These are phyloP conservation scores for Maccullochella peelii DNA, from an alignment of 2,113 vertebrate genomes.

Conservation along the genomic window DNA sequence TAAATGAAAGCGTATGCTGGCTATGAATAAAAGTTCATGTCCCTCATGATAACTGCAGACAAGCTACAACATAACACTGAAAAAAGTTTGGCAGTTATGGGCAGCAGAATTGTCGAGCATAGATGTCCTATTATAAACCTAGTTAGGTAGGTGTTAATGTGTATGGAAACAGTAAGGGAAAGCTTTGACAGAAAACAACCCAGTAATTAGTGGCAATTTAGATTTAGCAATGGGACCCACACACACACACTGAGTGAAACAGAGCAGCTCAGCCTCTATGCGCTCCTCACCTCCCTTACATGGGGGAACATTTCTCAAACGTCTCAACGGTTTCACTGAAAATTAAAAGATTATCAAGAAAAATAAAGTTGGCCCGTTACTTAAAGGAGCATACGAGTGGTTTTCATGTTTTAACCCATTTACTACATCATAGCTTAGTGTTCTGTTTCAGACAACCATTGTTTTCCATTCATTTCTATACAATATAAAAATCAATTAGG, in stretches of 20 bases:
- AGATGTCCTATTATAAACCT: conserved; percentile 81
- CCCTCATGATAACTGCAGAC: conserved; percentile 84
- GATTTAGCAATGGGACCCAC: conserved; percentile 79
- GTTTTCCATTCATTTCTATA: neutral
- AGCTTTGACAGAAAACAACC: conserved; percentile 79
- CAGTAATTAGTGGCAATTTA: conserved; percentile 89
- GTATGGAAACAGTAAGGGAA: conserved; percentile 87
- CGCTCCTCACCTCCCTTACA: neutral
- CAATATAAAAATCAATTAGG: neutral
- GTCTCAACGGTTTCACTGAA: neutral
- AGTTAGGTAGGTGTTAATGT: conserved; percentile 85
- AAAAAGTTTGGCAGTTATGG: conserved; percentile 84
- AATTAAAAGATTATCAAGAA: neutral
- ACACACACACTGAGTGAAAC: neutral
- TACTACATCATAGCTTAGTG: neutral
- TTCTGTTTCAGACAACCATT: neutral
- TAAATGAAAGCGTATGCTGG: conserved; percentile 84
- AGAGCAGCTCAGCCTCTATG: neutral
- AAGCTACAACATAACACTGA: conserved; percentile 76
- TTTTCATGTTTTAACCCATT: neutral
- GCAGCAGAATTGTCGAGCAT: conserved; percentile 76
- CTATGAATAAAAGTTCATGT: conserved; percentile 85
- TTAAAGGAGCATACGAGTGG: neutral
- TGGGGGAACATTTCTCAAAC: neutral
- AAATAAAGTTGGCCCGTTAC: neutral